Base-by-base conservation (phyloP, 2,888 invertebrate genomes). In the Opisthograptis luteolata region DNA sequence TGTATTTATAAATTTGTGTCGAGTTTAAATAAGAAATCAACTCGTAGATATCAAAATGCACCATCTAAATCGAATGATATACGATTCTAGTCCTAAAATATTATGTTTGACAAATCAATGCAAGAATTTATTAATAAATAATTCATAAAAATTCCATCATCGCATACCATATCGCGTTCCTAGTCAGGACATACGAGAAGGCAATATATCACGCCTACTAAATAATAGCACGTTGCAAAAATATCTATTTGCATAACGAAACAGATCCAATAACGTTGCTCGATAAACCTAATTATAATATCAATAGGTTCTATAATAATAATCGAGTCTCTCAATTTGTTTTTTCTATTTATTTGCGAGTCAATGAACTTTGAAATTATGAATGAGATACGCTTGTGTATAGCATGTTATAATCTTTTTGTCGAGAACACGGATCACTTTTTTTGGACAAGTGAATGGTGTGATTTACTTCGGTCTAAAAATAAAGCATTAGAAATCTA, bases 181-280 rank as follows among this genome's bases (percentile, higher is more conserved):
- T 64, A 61, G 64, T 65, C 72, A 70, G 66, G 67, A 70, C 58
- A 59, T 55, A 8, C n/a, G n/a, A n/a, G n/a, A n/a, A 59, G 52
- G 40, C 58, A 60, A 58, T 66, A 58, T 60, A 65, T 68, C 66
- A 67, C 78, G 66, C 77, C 79, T 62, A 73, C 79, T 39, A 62
- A 62, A 62, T 54, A 61, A 66, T 70, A 60, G 62, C 58, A 56
- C 54, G 51, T 73, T 73, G 76, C 79, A 80, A 79, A 81, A 79
- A 81, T 75, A 46, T 34, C 63, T 72, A 81, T 81, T 81, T 73
- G 76, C 78, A 78, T 81, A 70, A 71, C 71, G 70, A 8, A 42
- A 37, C 36, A 24, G 20, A 34, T 36, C 20, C 22, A 27, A 40
- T 58, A 22, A 35, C 35, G 34, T 35, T 39, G 10, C 32, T 25